Evolutionary conservation across 2,888 invertebrate genomes (phyloP), one percentile per base, ranked within the genome.

Genomic region (Thymelicus sylvestris): DNA sequence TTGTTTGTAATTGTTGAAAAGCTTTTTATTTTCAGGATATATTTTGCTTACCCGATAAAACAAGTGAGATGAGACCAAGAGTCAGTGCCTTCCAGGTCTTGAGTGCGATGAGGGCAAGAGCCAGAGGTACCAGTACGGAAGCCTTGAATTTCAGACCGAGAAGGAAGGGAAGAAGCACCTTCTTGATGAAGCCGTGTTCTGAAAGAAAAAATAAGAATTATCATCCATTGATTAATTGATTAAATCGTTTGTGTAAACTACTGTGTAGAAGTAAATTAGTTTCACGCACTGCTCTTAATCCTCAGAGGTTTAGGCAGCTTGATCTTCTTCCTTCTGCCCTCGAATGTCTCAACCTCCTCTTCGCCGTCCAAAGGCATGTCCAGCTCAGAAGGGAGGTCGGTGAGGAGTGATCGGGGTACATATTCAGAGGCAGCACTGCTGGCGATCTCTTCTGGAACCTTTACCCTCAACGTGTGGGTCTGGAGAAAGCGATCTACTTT

Each of bases 1-100:
- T 31, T 31, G 31, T 31, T 31, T 31, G 31, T 31, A 1, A 3
- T 5, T 24, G 47, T n/a, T 13, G 12, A 55, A 59, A 39, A n/a
- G 7, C n/a, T 7, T 59, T 12, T 24, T 47, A 24, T 55, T 47
- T 13, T 52, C 15, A 24, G 12, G 44, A 59, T 57, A n/a, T 52
- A 60, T 57, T 15, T 31, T 24, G 24, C 82, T 76, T 87, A 94
- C 97, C 97, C 76, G 97, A 97, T 61, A 97, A 93, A 38, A 97
- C 97, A 83, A 98, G 91, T 3, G 97, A 97, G 73, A 98, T 95
- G 6, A 98, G 95, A 73, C 97, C 97, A 76, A 98, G 94, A 8
- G 98, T 97, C 78, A 97, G 93, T 57, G 98, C 98, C 87, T 98
- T 98, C 98, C 98, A 98, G 15, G 98, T 97, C 89, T 97, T 97